Evolutionary conservation across 2,888 invertebrate species (phyloP).

Genomic region (Athripsodes cinereus): DNA sequence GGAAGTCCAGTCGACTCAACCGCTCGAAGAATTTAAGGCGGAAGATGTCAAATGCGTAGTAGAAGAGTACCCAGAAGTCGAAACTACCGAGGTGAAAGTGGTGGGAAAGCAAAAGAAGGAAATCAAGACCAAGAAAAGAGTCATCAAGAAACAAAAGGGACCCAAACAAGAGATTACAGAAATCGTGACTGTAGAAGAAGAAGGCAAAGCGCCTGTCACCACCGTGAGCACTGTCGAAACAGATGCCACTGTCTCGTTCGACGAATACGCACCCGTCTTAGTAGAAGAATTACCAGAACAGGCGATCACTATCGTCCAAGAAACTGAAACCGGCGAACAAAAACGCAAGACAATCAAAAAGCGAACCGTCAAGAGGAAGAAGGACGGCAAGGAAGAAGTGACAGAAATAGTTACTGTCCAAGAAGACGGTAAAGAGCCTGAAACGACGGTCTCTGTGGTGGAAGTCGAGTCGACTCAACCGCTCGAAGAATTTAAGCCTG

Average conservation of each 20-base stretch:
- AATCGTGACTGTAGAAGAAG: conserved; percentile 41
- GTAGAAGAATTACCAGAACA: conserved; percentile 31
- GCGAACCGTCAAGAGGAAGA: conserved; percentile 31
- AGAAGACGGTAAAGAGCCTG: conserved; percentile 24
- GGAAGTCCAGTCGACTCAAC: conserved; percentile 33
- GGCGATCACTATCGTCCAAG: conserved; percentile 17
- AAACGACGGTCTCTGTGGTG: conserved; percentile 26
- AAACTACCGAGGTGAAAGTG: neutral
- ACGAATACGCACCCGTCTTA: neutral
- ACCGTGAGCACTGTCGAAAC: conserved; percentile 34
- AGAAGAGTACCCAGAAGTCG: conserved; percentile 23
- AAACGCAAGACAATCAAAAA: conserved; percentile 32
- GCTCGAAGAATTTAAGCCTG: neutral
- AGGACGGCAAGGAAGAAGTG: conserved; percentile 32
- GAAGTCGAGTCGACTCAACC: conserved; percentile 30
- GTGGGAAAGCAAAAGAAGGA: neutral
- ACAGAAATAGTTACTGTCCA: conserved; percentile 35
- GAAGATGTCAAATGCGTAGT: conserved; percentile 31
- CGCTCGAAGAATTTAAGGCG: conserved; percentile 32
- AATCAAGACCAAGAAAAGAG: conserved; percentile 36
- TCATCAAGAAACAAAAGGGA: conserved; percentile 33
- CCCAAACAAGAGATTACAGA: conserved; percentile 31
- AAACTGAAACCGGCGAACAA: conserved; percentile 29
- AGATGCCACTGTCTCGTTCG: conserved; percentile 28
- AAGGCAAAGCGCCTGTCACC: conserved; percentile 36